Base-by-base conservation (phyloP, 2,888 invertebrate genomes). In the Tromatobia lineatoria region DNA sequence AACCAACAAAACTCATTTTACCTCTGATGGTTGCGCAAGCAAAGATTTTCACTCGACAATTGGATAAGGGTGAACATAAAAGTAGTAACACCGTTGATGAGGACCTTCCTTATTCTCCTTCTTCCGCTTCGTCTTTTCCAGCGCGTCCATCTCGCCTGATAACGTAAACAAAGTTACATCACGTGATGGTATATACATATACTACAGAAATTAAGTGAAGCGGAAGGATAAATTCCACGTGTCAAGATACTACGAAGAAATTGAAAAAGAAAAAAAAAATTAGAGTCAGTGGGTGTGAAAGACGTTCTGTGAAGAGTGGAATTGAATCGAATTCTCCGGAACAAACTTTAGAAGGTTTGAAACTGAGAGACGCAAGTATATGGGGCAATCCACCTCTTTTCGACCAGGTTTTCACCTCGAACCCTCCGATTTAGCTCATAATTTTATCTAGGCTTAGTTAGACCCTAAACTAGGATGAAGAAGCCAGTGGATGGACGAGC, bases 141-240 rank as follows among this genome's bases (percentile, higher is more conserved):
- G 23, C 25, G 13, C 15, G 57, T 57, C 25, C 23, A 54, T 54
- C 54, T 23, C 1, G 23, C 20, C 23, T 4, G 15, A 25, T 11
- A 57, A 25, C 13, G 25, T 13, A 57, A 25, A 25, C 57, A 4
- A 25, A 57, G 25, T 57, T 57, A 13, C 13, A 57, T 11, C 11
- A 13, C 20, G 54, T 20, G 23, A 23, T 23, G 8, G 23, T 54
- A 20, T 54, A 20, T 23, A 54, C 23, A 54, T 23, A 54, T 23
- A 54, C 10, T 15, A 11, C 57, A 25, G 1, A 15, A 13, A 57
- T 13, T 57, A 57, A 57, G 57, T 57, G 25, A 57, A 57, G 15
- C 25, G 57, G 57, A 57, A 57, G 57, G 25, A 57, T 25, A 25
- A 11, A 25, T 54, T 54, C 23, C 11, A 54, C 57, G 25, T 57